Conservation (phyloP, 2,888 invertebrate species). For the Conchocele bisecta region DNA sequence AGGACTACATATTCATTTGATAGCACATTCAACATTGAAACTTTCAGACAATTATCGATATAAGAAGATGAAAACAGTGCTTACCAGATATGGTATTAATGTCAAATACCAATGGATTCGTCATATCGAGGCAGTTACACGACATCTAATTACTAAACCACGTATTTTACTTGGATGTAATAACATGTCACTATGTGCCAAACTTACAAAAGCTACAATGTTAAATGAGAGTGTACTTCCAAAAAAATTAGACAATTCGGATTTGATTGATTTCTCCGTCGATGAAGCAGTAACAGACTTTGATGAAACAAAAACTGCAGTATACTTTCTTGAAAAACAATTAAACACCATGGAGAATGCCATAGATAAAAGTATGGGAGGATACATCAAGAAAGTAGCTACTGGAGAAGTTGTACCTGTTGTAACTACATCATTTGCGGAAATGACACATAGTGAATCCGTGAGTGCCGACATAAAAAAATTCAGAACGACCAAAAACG, state of each 20-base stretch:
- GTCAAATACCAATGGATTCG: neutral
- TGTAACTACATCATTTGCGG: too few species aligned
- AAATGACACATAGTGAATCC: too few species aligned
- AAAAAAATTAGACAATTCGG: neutral
- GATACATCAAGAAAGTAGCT: too few species aligned
- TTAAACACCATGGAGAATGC: too few species aligned
- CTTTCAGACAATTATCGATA: neutral
- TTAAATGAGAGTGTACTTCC: neutral
- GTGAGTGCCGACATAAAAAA: too few species aligned
- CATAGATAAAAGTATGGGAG: too few species aligned
- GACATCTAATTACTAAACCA: neutral
- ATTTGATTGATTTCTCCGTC: neutral
- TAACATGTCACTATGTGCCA: neutral
- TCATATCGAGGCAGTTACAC: neutral
- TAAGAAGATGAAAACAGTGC: neutral
- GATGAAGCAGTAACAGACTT: neutral
- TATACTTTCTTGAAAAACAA: too few species aligned
- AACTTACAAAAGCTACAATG: neutral
- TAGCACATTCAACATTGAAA: neutral
- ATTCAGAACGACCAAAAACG: too few species aligned
- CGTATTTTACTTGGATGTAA: neutral
- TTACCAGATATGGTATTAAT: neutral
- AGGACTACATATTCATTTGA: neutral
- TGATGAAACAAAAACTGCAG: neutral
- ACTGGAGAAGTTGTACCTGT: too few species aligned